phyloP scores from a whole-genome alignment of 2,797 vertebrate genomes.

The Periparus ater region DNA sequence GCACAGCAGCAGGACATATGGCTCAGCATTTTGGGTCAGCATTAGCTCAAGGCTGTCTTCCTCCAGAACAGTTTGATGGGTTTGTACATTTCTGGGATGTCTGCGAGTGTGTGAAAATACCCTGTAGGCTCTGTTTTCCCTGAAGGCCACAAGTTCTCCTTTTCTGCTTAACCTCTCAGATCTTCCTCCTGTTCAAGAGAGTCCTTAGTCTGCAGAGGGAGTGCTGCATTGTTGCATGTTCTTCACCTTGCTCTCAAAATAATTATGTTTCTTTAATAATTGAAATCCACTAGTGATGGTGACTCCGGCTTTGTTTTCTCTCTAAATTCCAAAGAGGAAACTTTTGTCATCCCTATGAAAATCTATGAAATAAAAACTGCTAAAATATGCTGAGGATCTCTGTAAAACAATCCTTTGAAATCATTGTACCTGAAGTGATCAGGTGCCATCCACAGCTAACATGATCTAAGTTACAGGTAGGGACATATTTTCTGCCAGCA shows the following conservation, averaged over 20 bases:
- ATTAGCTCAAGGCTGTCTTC: not conserved
- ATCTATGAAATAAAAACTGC: not conserved
- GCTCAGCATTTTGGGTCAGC: conserved; percentile 8
- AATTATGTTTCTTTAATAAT: not conserved
- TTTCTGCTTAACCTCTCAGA: not conserved
- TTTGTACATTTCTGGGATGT: not conserved
- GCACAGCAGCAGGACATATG: conserved; percentile 21
- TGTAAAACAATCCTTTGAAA: not conserved
- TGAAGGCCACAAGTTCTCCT: not conserved
- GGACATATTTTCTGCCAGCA: not conserved
- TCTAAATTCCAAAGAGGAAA: not conserved
- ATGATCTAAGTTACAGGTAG: not conserved
- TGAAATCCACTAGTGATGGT: not conserved
- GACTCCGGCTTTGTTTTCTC: not conserved
- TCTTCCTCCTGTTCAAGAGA: not conserved
- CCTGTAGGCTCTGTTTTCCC: not conserved
- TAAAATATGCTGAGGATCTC: not conserved
- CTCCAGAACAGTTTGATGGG: not conserved
- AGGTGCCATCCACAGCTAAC: not conserved
- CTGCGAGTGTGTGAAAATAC: not conserved
- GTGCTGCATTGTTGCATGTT: not conserved
- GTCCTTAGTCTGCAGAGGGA: not conserved
- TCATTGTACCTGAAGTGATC: not conserved
- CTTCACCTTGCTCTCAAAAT: conserved; percentile 1
- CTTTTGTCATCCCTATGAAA: not conserved